Evolutionary conservation across 2,113 vertebrate genomes (phyloP), one percentile per base, ranked within the genome.

Genomic region (Chaetops frenatus): DNA sequence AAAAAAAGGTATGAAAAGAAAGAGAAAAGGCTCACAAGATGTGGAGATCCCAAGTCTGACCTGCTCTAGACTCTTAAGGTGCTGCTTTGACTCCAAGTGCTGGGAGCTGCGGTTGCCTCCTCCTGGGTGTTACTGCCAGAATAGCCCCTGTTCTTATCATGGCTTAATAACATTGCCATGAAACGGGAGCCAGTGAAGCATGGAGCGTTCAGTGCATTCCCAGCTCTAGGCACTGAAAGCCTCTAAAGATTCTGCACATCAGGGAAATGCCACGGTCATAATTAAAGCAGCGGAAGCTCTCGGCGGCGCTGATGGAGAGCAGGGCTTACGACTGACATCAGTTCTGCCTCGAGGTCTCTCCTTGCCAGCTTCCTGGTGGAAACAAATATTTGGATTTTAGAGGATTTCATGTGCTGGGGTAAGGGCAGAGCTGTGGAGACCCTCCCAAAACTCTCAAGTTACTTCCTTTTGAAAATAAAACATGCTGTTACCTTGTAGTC

Each of bases 141-240:
- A 11, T 2, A 3, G 19, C 42, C 22, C 69, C 42, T 53, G 1
- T 13, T 74, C 90, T 77, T 36, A 7, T 65, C 0, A 0, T 2
- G 33, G 90, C 71, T 79, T 90, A 47, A 80, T 83, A 86, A 18
- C 44, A 14, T 9, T 15, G 64, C 79, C 79, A 29, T 3, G 7
- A 10, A 79, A 7, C 0, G 5, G 47, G 69, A 92, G 61, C 18
- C 86, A 77, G 82, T 15, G 79, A 51, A 92, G 85, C 81, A 36
- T n/a, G 79, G 81, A 67, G 66, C 1, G 1, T 21, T 33, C 67
- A 36, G 81, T 2, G 79, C 42, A 1, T 36, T 31, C 53, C 82
- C 88, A 56, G 92, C 92, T 88, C 51, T 3, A 36, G 90, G 96
- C 88, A 74, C 90, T 70, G 12, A 81, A 29, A 86, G 79, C 88